A percentile compares a stretch with the other conserved stretches of the same genome.
Evolutionary conservation across 2,888 invertebrate genomes (phyloP).

Genomic region (Lasioglossum villosulum): DNA sequence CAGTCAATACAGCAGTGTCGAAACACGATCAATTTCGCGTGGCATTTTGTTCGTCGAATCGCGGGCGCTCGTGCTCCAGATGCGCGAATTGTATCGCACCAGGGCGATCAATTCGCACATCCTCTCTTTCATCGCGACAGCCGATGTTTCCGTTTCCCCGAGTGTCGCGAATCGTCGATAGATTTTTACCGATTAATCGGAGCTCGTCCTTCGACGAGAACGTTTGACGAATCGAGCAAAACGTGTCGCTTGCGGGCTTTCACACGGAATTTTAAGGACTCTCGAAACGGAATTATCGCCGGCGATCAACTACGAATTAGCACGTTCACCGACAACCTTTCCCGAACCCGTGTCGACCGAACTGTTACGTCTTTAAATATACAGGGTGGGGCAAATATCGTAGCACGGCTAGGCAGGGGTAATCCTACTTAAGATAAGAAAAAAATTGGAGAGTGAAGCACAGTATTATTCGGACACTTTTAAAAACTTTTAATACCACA

Average conservation of each 20-base stretch:
- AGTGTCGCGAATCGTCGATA: background rate
- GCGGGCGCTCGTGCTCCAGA: background rate
- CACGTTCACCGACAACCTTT: background rate
- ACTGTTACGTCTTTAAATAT: background rate
- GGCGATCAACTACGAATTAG: background rate
- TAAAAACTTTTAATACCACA: no score
- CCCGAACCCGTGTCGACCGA: background rate
- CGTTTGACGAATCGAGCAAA: background rate
- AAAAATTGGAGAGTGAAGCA: no score
- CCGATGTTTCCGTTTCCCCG: background rate
- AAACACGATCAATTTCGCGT: background rate
- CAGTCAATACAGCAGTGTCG: background rate
- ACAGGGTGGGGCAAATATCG: no score
- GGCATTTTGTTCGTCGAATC: background rate
- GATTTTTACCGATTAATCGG: background rate
- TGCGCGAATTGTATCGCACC: background rate
- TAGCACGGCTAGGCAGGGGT: no score
- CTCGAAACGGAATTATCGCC: background rate
- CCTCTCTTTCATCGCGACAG: background rate
- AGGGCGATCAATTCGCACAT: background rate
- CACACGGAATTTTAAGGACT: background rate
- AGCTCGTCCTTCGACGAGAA: background rate
- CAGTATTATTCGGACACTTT: no score
- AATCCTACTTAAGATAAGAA: no score
- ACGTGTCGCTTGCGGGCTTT: constrained; percentile 1